These are phyloP conservation scores for Passerculus sandwichensis DNA, from an alignment of 2,797 vertebrate genomes.

Conservation along the genomic window DNA sequence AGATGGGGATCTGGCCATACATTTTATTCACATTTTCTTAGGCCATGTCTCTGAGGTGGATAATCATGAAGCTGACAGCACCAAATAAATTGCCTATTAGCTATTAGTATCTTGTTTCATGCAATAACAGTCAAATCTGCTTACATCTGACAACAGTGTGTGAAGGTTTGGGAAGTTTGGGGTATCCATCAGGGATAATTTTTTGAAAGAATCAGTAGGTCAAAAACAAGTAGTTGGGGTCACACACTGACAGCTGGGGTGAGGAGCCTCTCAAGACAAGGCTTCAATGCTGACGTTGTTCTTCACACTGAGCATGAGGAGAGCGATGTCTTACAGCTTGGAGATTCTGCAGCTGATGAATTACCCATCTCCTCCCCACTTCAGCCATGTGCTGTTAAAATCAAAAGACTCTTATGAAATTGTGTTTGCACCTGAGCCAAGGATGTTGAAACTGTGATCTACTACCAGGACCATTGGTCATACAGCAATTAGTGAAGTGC, in stretches of 20 bases:
- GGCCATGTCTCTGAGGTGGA: not conserved
- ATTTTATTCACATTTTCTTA: conserved; percentile 3
- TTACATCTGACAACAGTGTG: not conserved
- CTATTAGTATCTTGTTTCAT: conserved; percentile 9
- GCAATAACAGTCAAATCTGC: not conserved
- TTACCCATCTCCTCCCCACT: not conserved
- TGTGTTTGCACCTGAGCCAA: conserved; percentile 5
- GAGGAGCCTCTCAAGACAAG: not conserved
- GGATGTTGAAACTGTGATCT: not conserved
- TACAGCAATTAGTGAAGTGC: not conserved
- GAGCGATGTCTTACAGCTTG: not conserved
- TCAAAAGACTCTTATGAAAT: not conserved
- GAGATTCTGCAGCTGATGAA: not conserved
- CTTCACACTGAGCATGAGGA: not conserved
- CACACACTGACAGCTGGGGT: not conserved
- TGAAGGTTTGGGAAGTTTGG: not conserved
- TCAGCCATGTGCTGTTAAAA: not conserved
- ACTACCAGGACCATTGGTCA: not conserved
- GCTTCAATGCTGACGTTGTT: not conserved
- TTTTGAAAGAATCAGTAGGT: not conserved
- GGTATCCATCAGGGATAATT: not conserved
- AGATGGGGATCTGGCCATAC: not conserved
- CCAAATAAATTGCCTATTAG: conserved; percentile 30
- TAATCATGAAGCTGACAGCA: not conserved
- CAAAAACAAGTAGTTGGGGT: not conserved